Base-by-base conservation (phyloP, 2,888 invertebrate genomes). In the Schizaphis graminum region DNA sequence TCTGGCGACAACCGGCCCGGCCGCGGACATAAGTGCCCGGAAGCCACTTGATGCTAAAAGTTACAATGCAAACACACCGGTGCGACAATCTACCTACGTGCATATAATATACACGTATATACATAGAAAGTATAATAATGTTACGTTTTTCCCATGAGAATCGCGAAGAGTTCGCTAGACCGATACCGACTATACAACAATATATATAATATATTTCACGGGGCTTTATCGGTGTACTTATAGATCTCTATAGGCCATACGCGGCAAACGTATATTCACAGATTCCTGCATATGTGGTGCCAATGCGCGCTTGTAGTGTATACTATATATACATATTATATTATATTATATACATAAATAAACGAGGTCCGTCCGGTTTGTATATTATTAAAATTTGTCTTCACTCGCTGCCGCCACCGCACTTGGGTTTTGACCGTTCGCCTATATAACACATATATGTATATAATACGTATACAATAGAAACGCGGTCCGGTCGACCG, bases 1-100 rank as follows among this genome's bases (percentile, higher is more conserved):
- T 87, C 49, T 91, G 94, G 91, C 94, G 89, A 93, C 89, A 92
- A 92, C 77, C 49, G 49, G 41, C 90, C 67, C 28, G 35, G 47
- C 47, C n/a, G 91, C 28, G 86, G 53, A 88, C 61, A 41, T 89
- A 89, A 93, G 92, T 93, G 88, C 92, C 89, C 57, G 57, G 49
- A 85, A 88, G 91, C 94, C 94, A 94, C 94, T 94, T 94, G 94
- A 94, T 94, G 94, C 90, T 91, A 94, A 94, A 94, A 94, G 94
- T 94, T 94, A 94, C 94, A 94, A 94, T 94, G 61, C 94, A 91
- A 91, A 94, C 94, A 90, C 93, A 67, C 90, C 47, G 89, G 92
- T 92, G 88, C 21, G 67, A 49, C 57, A 86, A 89, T 86, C 21
- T 53, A 57, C 77, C 77, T 35, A 89, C n/a, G 24, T 24, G 57